A percentile compares a stretch with the other conserved stretches of the same genome.
These are phyloP conservation scores for Engraulis encrasicolus DNA, from an alignment of 2,113 vertebrate species.

Conservation along the genomic window DNA sequence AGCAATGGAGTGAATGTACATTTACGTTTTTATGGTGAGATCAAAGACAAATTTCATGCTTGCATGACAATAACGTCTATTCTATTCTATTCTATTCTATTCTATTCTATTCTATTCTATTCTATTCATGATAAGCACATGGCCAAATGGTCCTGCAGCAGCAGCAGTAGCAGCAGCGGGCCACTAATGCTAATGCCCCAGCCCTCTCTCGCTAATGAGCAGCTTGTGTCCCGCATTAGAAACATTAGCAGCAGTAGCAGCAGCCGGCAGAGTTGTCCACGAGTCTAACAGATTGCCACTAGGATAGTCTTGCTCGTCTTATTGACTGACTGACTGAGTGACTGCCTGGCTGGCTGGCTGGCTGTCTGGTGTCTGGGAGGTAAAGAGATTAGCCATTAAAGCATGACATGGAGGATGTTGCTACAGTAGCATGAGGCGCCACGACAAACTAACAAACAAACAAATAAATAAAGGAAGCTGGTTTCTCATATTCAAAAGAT, in stretches of 20 bases:
- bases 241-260: not conserved
- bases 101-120: too few species aligned
- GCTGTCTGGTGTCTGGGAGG: not conserved
- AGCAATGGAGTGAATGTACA: too few species aligned
- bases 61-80: too few species aligned
- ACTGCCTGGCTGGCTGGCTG: not conserved
- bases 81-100: too few species aligned
- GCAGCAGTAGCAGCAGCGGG: too few species aligned
- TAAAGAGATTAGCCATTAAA: not conserved
- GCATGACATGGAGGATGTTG: not conserved
- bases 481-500: not conserved
- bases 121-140: not conserved
- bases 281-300: not conserved
- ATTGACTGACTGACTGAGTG: not conserved
- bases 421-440: not conserved
- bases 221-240: not conserved
- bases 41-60: too few species aligned
- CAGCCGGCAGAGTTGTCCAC: not conserved
- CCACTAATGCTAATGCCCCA: not conserved
- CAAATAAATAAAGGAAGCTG: not conserved
- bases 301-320: not conserved
- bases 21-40: too few species aligned
- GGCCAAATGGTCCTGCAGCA: not conserved
- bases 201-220: not conserved
- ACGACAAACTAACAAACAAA: not conserved